Base-by-base conservation (phyloP, 2,888 invertebrate genomes). In the Melanostoma mellinum region DNA sequence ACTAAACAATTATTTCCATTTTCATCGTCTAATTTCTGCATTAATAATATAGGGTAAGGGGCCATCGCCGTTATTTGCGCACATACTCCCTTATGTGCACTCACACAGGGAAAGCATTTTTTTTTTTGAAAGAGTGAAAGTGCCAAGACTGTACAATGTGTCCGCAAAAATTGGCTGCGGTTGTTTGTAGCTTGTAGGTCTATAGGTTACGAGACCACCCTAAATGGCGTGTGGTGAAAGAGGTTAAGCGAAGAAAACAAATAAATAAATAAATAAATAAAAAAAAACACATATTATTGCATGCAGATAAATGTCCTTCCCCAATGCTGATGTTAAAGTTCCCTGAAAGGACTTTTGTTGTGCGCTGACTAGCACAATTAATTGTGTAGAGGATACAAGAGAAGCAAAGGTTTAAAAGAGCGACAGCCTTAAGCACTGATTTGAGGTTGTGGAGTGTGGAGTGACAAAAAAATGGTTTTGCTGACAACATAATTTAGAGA, bases 121-220 rank as follows among this genome's bases (percentile, higher is more conserved):
- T 9, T 63, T 42, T 77, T 61, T 69, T 40, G 32, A 58, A 78
- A n/a, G n/a, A 63, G 82, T 82, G 82, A 82, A 82, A 82, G 82
- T 82, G 63, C 6, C 46, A 56, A 32, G 40, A 67, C 52, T 3
- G n/a, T 9, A 33, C 38, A 56, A 46, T 73, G 36, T 60, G 58
- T 69, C 72, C 72, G 67, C 56, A 61, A 61, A 61, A 42, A 73
- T 74, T 67, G 44, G 38, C 44, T 35, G 38, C 38, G 61, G 50
- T 63, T 46, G 33, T 36, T 63, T 58, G 38, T 10, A 10, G 20
- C 56, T 38, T 78, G n/a, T 78, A 73, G 78, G 82, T 82, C 82
- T 77, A 48, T 82, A 60, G 82, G 82, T 82, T 82, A 82, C 36
- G 46, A 74, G 58, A 53, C 63, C 55, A 6, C 42, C n/a, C 9